A percentile compares a stretch with the other conserved stretches of the same genome.
These are phyloP conservation scores for Rhagoletis zephyria DNA, from an alignment of 1,140 invertebrate genomes.

Conservation along the genomic window DNA sequence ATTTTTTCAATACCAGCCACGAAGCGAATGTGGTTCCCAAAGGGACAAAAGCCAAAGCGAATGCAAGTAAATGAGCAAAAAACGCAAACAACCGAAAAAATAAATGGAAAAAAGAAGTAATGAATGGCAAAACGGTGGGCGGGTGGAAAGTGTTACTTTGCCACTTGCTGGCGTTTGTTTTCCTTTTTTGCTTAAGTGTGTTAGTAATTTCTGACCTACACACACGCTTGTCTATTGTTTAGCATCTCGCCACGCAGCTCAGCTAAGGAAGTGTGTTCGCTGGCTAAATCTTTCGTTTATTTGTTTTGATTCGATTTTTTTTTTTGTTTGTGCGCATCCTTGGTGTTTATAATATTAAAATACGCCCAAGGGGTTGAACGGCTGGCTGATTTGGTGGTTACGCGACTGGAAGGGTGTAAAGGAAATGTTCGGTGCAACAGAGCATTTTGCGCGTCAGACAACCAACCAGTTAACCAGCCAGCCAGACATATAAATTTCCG, in stretches of 20 bases:
- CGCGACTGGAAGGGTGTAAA: background rate
- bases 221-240: background rate
- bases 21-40: background rate
- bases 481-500: constrained; percentile 46
- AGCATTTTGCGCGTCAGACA: too few relatives aligned
- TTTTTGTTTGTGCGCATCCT: constrained; percentile 32
- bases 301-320: constrained; percentile 1
- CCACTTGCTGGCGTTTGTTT: constrained; percentile 12
- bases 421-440: background rate
- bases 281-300: constrained; percentile 30
- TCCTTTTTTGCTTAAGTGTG: background rate
- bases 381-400: background rate
- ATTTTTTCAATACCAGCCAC: constrained; percentile 33
- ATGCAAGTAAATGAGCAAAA: constrained; percentile 1
- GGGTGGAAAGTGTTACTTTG: constrained; percentile 26
- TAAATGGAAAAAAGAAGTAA: background rate
- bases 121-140: background rate
- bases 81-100: background rate
- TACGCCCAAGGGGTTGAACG: constrained; percentile 23
- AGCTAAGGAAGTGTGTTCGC: background rate
- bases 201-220: background rate
- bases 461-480: background rate
- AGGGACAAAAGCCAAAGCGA: background rate
- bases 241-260: background rate
- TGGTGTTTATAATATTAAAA: constrained; percentile 50